Conservation (phyloP, 1,140 invertebrate species). For the Triops longicaudatus region DNA sequence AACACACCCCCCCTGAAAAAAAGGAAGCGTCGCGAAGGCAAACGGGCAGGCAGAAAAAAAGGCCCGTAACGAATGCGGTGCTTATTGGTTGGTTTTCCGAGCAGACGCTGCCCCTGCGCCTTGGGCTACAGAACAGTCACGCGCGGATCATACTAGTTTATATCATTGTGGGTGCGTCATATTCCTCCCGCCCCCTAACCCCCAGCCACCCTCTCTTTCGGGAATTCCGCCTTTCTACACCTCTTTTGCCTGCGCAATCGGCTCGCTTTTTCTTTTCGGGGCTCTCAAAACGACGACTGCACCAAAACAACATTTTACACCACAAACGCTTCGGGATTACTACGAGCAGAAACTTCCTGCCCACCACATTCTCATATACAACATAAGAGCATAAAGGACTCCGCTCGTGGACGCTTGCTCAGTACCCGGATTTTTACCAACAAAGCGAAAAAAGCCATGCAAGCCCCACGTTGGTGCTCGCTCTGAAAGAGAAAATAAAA, state of each 20-base stretch:
- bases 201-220: no score
- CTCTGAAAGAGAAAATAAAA: neutral
- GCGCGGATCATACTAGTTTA: neutral
- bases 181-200: neutral
- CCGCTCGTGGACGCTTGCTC: neutral
- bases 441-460: neutral
- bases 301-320: neutral
- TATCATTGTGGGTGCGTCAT: constrained; percentile 4
- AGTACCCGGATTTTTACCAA: no score
- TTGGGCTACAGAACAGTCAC: constrained; percentile 14
- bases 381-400: no score
- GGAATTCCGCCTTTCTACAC: neutral
- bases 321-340: neutral
- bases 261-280: neutral
- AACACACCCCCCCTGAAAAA: neutral
- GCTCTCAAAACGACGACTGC: neutral
- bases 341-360: neutral
- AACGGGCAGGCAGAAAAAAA: neutral
- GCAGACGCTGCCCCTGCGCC: constrained; percentile 8
- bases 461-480: neutral
- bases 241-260: neutral
- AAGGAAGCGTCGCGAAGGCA: neutral
- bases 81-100: constrained; percentile 5
- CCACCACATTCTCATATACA: neutral
- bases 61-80: constrained; percentile 1